A percentile compares a stretch with the other conserved stretches of the same genome.
These are phyloP conservation scores for Andrena trimmerana DNA, from an alignment of 2,888 invertebrate species.

Conservation along the genomic window DNA sequence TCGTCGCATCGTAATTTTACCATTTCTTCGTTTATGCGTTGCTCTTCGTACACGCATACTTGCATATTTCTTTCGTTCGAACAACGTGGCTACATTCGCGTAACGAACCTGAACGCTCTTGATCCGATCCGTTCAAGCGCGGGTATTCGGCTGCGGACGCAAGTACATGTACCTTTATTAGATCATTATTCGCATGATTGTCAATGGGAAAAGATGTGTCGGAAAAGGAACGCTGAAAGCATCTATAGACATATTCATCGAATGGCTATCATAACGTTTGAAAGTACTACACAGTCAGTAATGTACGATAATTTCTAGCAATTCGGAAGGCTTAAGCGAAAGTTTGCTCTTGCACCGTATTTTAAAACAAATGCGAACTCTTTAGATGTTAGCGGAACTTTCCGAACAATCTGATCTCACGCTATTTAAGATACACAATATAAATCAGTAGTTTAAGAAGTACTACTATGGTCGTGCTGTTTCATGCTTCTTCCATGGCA, in stretches of 20 bases:
- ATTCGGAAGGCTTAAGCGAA: not conserved
- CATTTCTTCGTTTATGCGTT: too few species aligned
- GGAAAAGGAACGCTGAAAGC: not conserved
- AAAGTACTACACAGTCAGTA: not conserved
- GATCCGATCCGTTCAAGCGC: too few species aligned
- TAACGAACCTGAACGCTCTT: too few species aligned
- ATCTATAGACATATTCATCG: slow-evolving; percentile 20
- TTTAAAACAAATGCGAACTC: not conserved
- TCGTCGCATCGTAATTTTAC: not conserved
- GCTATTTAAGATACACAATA: not conserved
- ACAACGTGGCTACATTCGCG: too few species aligned
- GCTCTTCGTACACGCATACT: too few species aligned
- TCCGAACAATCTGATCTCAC: not conserved
- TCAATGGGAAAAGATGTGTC: not conserved
- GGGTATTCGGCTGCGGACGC: too few species aligned
- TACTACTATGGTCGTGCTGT: not conserved
- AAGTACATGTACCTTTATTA: not conserved
- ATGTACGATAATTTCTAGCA: not conserved
- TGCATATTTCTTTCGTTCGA: not conserved
- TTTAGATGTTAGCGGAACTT: not conserved
- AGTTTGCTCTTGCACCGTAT: not conserved
- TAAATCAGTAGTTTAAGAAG: slow-evolving; percentile 1
- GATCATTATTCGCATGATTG: not conserved
- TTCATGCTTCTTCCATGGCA: not conserved
- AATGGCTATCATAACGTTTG: slow-evolving; percentile 7